Conservation (phyloP, 2,113 vertebrate species). For the Atractosteus spatula region DNA sequence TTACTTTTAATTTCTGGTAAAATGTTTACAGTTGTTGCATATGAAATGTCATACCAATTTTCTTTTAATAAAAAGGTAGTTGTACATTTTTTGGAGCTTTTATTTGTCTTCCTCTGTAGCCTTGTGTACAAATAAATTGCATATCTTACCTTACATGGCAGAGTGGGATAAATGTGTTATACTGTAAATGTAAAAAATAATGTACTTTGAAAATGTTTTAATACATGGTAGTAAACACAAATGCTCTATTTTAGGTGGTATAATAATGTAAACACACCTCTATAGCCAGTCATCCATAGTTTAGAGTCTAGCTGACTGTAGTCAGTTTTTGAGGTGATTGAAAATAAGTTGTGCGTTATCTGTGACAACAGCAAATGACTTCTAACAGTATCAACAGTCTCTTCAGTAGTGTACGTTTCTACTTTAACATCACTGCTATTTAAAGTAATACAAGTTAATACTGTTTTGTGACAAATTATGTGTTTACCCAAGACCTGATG, state of each 20-base stretch:
- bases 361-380: conserved; percentile 34
- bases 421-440: conserved; percentile 9
- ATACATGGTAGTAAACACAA: conserved; percentile 34
- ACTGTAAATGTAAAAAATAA: conserved; percentile 42
- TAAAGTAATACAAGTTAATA: conserved; percentile 1
- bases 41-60: conserved; percentile 43
- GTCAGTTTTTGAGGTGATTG: conserved; percentile 19
- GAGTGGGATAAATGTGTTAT: conserved; percentile 52
- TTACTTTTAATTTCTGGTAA: conserved; percentile 48
- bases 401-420: conserved; percentile 8
- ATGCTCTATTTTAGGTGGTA: conserved; percentile 20
- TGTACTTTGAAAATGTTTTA: conserved; percentile 50
- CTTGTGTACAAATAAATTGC: conserved; percentile 71
- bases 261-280: conserved; percentile 56
- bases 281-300: conserved; percentile 57
- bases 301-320: conserved; percentile 46
- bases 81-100: conserved; percentile 47
- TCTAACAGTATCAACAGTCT: conserved; percentile 14
- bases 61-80: conserved; percentile 42
- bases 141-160: conserved; percentile 56
- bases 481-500: conserved; percentile 19
- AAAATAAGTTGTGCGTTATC: conserved; percentile 22
- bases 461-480: conserved; percentile 21
- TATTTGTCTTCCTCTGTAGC: conserved; percentile 73
- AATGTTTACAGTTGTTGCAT: conserved; percentile 63